Base-by-base conservation (phyloP, 2,113 vertebrate species). In the Callopanchax toddi region DNA sequence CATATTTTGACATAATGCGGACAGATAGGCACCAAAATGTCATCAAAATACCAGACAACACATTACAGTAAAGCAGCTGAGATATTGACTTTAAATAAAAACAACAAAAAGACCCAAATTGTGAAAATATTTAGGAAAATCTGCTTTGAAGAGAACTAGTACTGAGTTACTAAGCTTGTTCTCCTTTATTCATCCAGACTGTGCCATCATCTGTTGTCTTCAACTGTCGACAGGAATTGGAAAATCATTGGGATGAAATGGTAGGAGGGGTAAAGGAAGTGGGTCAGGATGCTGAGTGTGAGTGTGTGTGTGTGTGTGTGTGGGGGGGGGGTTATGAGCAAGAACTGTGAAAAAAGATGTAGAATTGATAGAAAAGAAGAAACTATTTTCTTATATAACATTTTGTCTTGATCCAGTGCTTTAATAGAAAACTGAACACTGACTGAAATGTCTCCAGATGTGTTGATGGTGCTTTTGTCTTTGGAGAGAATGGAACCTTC, bases 401-500 rank as follows among this genome's bases (percentile, higher is more conserved):
- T 48, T 37, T 18, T 44, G 48, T 55, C 21, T 23, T 11, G 3
- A 73, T 60, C 49, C 32, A 58, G 65, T 64, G 26, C 3, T 2
- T 43, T 21, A 12, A 67, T 12, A 81, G 26, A 67, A 61, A 71
- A 50, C 26, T 61, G 15, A 63, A 52, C 8, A 64, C 56, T 55
- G 13, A 44, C 10, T 36, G 4, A 67, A 67, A 56, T 11, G 40
- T n/a, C 18, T 25, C 21, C 25, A 4, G 32, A 55, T 23, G 53
- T 49, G 49, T 9, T 36, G 18, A 26, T 39, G 6, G 29, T 18
- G 2, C 13, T 2, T 39, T 16, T 50, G 46, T 75, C 20, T 65
- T 55, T 15, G 22, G 44, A 52, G 2, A 42, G 42, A 80, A 85
- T 67, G 79, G 69, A 74, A 71, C 39, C 62, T 59, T 64, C 4